A percentile compares a stretch with the other conserved stretches of the same genome.
phyloP scores from a whole-genome alignment of 2,888 invertebrate species.

The Neria commutata region DNA sequence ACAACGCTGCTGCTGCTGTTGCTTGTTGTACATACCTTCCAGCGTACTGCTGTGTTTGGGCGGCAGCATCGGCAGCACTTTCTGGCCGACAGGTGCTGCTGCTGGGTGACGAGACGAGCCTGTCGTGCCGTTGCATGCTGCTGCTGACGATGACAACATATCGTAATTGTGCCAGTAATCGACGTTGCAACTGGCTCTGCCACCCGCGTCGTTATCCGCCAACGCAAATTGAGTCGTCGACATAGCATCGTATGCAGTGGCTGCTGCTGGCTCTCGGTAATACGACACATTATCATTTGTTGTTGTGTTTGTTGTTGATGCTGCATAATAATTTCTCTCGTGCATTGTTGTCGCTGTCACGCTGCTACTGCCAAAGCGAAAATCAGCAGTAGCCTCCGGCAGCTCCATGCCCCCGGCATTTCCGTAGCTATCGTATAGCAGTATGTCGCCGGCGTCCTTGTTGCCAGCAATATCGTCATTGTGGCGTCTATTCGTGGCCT shows the following conservation, averaged over 20 bases:
- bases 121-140: conserved; percentile 20
- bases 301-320: not conserved
- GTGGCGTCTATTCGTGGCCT: conserved; percentile 28
- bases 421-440: no score
- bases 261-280: not conserved
- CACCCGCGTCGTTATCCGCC: conserved; percentile 22
- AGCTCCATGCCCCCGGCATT: no score
- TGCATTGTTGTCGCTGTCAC: not conserved
- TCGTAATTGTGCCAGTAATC: conserved; percentile 36
- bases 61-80: conserved; percentile 49
- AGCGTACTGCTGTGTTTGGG: conserved; percentile 45
- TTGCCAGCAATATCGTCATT: not conserved
- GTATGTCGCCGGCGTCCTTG: not conserved
- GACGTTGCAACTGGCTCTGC: not conserved
- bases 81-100: conserved; percentile 31
- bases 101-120: conserved; percentile 47
- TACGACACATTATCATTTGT: not conserved
- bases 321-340: not conserved
- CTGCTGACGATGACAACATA: conserved; percentile 3
- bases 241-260: conserved; percentile 23
- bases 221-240: conserved; percentile 22
- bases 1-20: conserved; percentile 37
- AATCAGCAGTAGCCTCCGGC: not conserved
- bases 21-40: conserved; percentile 52
- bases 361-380: not conserved